Percentiles rank a stretch among this genome's conserved stretches.
Conservation (phyloP, 2,888 invertebrate species). For the Chalcosyrphus nemorum region DNA sequence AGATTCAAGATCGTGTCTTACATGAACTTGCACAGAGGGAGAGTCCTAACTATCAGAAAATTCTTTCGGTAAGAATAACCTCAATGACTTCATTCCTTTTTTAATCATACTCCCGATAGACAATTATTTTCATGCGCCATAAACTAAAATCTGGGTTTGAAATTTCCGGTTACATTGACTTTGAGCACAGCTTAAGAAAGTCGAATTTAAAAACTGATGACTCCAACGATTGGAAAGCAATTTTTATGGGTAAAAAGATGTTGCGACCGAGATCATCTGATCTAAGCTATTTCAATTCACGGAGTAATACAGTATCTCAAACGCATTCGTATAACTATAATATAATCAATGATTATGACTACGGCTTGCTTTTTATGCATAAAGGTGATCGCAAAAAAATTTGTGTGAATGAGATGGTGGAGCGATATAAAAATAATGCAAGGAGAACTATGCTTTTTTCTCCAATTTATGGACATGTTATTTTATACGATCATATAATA, state of each 20-base stretch:
- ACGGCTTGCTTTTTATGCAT: constrained; percentile 90
- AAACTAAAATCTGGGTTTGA: constrained; percentile 88
- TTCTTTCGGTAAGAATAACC: constrained; percentile 84
- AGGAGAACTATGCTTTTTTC: constrained; percentile 86
- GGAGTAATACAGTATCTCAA: constrained; percentile 86
- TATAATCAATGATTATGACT: constrained; percentile 88
- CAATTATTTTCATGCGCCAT: constrained; percentile 90
- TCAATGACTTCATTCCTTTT: background rate
- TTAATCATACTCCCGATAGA: constrained; percentile 81
- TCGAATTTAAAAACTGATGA: constrained; percentile 73
- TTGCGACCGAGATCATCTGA: constrained; percentile 88
- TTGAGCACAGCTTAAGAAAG: constrained; percentile 80
- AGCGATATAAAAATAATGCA: constrained; percentile 87
- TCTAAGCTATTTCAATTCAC: constrained; percentile 89
- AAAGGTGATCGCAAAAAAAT: constrained; percentile 90
- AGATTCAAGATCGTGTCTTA: constrained; percentile 85
- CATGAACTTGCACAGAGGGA: constrained; percentile 89
- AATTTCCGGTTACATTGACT: constrained; percentile 94
- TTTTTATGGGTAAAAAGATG: constrained; percentile 86
- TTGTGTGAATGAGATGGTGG: constrained; percentile 85
- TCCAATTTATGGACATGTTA: constrained; percentile 87
- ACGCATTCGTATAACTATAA: constrained; percentile 91
- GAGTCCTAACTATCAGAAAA: constrained; percentile 87
- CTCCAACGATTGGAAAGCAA: constrained; percentile 87
- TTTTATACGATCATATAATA: constrained; percentile 91